Percentiles rank a stretch among this genome's conserved stretches.
These are phyloP conservation scores for Drosophila tristis DNA, from an alignment of 1,140 invertebrate species.

Conservation along the genomic window DNA sequence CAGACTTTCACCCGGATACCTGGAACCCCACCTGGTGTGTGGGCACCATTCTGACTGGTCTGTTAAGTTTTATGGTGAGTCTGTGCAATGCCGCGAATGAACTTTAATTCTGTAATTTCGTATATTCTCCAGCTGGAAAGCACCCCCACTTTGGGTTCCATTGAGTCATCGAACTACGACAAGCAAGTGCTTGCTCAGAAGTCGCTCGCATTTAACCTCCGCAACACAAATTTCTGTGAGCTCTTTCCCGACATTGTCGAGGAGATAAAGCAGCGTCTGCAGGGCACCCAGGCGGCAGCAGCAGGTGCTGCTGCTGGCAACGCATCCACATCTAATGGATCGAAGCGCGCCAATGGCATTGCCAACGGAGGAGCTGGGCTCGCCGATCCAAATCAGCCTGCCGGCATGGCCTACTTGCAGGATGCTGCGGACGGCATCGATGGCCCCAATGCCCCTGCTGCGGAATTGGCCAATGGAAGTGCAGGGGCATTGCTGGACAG, in stretches of 20 bases:
- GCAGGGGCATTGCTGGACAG: slow-evolving; percentile 56
- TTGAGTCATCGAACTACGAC: slow-evolving; percentile 95
- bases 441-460: slow-evolving; percentile 30
- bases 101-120: not conserved
- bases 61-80: slow-evolving; percentile 93
- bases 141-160: slow-evolving; percentile 97
- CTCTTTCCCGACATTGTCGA: slow-evolving; percentile 80
- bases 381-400: slow-evolving; percentile 37
- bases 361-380: slow-evolving; percentile 40
- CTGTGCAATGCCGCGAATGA: not conserved
- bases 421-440: slow-evolving; percentile 33
- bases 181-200: slow-evolving; percentile 94
- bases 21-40: slow-evolving; percentile 99
- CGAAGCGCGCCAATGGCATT: slow-evolving; percentile 46
- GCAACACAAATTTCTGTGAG: slow-evolving; percentile 91
- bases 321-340: slow-evolving; percentile 31
- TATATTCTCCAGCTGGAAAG: slow-evolving; percentile 88
- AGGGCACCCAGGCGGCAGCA: slow-evolving; percentile 47
- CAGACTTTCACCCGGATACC: slow-evolving; percentile 98
- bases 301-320: slow-evolving; percentile 4
- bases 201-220: slow-evolving; percentile 96
- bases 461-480: slow-evolving; percentile 42
- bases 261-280: slow-evolving; percentile 71
- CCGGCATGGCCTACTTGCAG: slow-evolving; percentile 16
- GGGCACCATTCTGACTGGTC: slow-evolving; percentile 96